Evolutionary conservation across 2,888 invertebrate species (phyloP).

Genomic region (Lagria hirta): DNA sequence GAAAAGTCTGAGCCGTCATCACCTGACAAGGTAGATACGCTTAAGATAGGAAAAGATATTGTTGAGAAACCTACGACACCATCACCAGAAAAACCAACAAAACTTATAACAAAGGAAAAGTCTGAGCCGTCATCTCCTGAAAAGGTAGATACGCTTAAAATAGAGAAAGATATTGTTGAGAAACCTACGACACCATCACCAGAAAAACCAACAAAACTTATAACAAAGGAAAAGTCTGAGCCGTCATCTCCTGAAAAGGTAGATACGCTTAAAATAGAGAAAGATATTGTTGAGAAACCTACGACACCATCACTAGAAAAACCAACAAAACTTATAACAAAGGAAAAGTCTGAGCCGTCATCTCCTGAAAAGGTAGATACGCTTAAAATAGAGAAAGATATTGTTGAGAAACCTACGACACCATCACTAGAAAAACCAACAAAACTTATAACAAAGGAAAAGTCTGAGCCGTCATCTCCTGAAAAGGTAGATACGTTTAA

Average conservation of each 20-base stretch:
- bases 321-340: slow-evolving; percentile 1
- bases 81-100: neutral
- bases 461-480: too few relatives aligned
- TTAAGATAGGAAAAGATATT: slow-evolving; percentile 2
- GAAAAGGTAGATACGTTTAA: too few relatives aligned
- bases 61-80: neutral
- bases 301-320: slow-evolving; percentile 4
- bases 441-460: too few relatives aligned
- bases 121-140: slow-evolving; percentile 5
- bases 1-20: slow-evolving; percentile 12
- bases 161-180: slow-evolving; percentile 6
- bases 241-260: slow-evolving; percentile 7
- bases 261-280: slow-evolving; percentile 1
- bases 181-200: slow-evolving; percentile 7
- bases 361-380: slow-evolving; percentile 4
- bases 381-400: neutral
- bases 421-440: slow-evolving; percentile 16
- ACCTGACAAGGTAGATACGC: slow-evolving; percentile 7
- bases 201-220: slow-evolving; percentile 3
- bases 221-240: slow-evolving; percentile 5
- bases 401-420: slow-evolving; percentile 10
- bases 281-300: slow-evolving; percentile 4
- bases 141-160: too few relatives aligned
- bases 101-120: neutral
- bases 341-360: neutral